These are phyloP conservation scores for Coleophora flavipennella DNA, from an alignment of 2,888 invertebrate species.

Conservation along the genomic window DNA sequence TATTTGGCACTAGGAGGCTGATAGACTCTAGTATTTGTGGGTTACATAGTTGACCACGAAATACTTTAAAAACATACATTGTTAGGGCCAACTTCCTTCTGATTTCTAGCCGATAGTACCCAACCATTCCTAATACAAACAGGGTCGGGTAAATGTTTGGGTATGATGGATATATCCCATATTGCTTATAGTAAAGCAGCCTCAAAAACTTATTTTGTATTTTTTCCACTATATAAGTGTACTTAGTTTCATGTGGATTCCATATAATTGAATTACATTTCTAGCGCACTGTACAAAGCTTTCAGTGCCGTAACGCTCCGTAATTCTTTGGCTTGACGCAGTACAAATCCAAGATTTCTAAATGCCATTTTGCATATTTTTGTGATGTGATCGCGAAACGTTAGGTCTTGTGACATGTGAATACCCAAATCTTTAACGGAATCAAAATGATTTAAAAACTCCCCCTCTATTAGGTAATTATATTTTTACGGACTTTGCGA, in stretches of 20 bases:
- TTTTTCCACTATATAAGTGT: not conserved
- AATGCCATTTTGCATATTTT: not conserved
- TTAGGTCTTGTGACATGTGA: not conserved
- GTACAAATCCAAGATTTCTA: not conserved
- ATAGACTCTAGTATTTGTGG: too few relatives aligned
- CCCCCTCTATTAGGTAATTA: not conserved
- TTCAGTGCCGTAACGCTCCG: not conserved
- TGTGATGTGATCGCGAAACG: not conserved
- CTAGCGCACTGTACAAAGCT: not conserved
- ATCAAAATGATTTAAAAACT: not conserved
- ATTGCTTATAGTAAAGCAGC: not conserved
- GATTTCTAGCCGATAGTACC: too few relatives aligned
- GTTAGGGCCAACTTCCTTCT: too few relatives aligned
- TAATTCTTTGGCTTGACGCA: not conserved
- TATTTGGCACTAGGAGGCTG: too few relatives aligned
- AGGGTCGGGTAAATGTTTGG: not conserved
- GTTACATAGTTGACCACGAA: too few relatives aligned
- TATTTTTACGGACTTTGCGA: not conserved
- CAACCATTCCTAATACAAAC: not conserved
- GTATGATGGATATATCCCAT: not conserved
- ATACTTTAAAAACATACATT: too few relatives aligned
- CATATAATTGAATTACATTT: not conserved
- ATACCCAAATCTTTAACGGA: too few relatives aligned
- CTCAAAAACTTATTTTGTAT: not conserved
- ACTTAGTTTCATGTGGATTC: not conserved